These are phyloP conservation scores for Poecilia picta DNA, from an alignment of 2,797 vertebrate genomes.

Conservation along the genomic window DNA sequence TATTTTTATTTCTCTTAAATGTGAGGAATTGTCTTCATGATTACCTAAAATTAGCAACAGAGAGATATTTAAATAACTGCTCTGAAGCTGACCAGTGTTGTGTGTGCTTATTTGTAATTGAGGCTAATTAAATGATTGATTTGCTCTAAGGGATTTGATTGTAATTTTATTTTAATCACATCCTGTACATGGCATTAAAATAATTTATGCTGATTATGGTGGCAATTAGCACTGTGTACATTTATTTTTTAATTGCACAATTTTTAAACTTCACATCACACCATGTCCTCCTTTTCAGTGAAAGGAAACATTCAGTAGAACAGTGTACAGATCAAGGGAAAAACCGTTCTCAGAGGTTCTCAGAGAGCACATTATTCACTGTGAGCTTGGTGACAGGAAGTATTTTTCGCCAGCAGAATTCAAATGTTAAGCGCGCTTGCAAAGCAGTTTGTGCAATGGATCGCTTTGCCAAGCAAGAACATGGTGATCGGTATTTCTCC, in stretches of 20 bases:
- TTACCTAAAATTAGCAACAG: conserved; percentile 41
- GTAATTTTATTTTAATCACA: conserved; percentile 57
- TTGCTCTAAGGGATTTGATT: conserved; percentile 36
- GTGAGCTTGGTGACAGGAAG: conserved; percentile 14
- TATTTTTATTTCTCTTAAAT: conserved; percentile 35
- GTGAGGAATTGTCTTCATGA: conserved; percentile 38
- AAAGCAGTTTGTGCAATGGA: conserved; percentile 72
- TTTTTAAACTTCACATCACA: conserved; percentile 15
- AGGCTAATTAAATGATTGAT: conserved; percentile 65
- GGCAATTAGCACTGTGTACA: background rate
- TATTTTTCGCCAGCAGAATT: conserved; percentile 36
- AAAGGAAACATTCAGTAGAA: conserved; percentile 18
- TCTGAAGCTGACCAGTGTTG: conserved; percentile 50
- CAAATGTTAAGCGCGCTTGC: conserved; percentile 14
- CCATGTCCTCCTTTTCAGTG: background rate
- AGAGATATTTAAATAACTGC: conserved; percentile 50
- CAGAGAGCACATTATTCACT: conserved; percentile 48
- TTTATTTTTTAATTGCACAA: background rate
- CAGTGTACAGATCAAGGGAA: conserved; percentile 10
- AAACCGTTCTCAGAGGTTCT: conserved; percentile 24
- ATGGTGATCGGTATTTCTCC: conserved; percentile 66
- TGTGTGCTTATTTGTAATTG: conserved; percentile 61
- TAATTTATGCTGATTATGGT: conserved; percentile 4
- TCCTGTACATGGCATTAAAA: conserved; percentile 26
- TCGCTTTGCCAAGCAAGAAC: conserved; percentile 50